Percentiles rank a stretch among this genome's conserved stretches.
Conservation (phyloP, 2,797 vertebrate genomes). For the Sebastiscus albofasciatus region DNA sequence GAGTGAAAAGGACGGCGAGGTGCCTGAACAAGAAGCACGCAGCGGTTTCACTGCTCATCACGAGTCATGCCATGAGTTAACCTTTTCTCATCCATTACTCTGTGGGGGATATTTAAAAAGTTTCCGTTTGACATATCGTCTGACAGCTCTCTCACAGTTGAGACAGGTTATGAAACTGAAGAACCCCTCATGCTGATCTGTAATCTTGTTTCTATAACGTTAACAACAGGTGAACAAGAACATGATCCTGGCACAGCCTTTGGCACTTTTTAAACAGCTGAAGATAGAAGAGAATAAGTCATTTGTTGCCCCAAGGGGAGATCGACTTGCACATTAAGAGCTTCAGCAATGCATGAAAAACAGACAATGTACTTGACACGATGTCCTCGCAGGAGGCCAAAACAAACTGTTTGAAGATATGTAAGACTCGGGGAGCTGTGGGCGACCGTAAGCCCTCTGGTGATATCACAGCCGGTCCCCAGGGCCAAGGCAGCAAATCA, state of each 20-base stretch:
- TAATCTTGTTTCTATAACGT: background rate
- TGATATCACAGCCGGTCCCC: constrained; percentile 53
- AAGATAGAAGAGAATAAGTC: constrained; percentile 32
- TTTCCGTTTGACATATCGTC: background rate
- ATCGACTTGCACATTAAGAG: constrained; percentile 22
- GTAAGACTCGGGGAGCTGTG: constrained; percentile 33
- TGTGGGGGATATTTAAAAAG: background rate
- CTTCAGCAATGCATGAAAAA: constrained; percentile 16
- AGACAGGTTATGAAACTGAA: background rate
- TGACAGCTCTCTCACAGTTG: background rate
- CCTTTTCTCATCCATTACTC: background rate
- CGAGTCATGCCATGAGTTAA: background rate
- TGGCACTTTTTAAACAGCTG: constrained; percentile 6
- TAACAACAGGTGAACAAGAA: constrained; percentile 21
- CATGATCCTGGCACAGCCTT: background rate
- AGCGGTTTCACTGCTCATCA: background rate
- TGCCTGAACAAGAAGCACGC: background rate
- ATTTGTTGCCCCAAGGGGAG: background rate
- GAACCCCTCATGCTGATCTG: background rate
- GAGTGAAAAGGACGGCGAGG: background rate
- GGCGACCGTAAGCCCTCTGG: constrained; percentile 55
- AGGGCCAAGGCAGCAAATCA: constrained; percentile 72
- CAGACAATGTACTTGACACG: constrained; percentile 7
- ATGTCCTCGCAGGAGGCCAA: constrained; percentile 22
- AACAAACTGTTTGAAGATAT: constrained; percentile 53